Percentiles rank a stretch among this genome's conserved stretches.
phyloP scores from a whole-genome alignment of 2,888 invertebrate species.

The Rhagonycha lutea region DNA sequence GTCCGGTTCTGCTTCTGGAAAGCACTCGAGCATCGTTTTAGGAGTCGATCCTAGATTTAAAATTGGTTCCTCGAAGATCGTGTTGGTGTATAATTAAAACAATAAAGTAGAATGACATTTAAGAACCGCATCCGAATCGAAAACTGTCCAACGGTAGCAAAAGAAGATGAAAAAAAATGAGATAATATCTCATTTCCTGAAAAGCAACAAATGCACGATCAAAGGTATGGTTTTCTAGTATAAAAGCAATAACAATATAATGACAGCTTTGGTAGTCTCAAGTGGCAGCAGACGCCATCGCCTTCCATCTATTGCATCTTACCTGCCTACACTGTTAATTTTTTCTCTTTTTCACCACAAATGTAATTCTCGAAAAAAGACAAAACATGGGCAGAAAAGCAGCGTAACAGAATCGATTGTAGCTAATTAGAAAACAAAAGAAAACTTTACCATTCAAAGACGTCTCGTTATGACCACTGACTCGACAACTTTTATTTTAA shows the following conservation, averaged over 20 bases:
- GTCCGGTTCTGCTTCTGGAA: background rate
- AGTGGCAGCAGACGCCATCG: slow-evolving; percentile 46
- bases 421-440: slow-evolving; percentile 37
- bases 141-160: slow-evolving; percentile 27
- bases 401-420: slow-evolving; percentile 23
- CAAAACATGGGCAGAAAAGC: background rate
- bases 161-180: slow-evolving; percentile 28
- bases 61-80: background rate
- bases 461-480: slow-evolving; percentile 45
- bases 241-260: slow-evolving; percentile 46
- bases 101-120: background rate
- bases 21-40: background rate
- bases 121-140: background rate
- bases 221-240: slow-evolving; percentile 35
- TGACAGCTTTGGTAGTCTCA: slow-evolving; percentile 45
- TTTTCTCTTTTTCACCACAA: background rate
- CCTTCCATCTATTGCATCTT: slow-evolving; percentile 17
- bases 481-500: slow-evolving; percentile 35
- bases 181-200: slow-evolving; percentile 36
- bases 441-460: slow-evolving; percentile 34
- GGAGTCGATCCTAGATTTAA: background rate
- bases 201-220: slow-evolving; percentile 7
- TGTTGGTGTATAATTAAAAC: background rate
- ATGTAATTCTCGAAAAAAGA: background rate
- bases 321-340: slow-evolving; percentile 26